phyloP scores from a whole-genome alignment of 2,113 vertebrate genomes.

The Benitochromis conjunctus region DNA sequence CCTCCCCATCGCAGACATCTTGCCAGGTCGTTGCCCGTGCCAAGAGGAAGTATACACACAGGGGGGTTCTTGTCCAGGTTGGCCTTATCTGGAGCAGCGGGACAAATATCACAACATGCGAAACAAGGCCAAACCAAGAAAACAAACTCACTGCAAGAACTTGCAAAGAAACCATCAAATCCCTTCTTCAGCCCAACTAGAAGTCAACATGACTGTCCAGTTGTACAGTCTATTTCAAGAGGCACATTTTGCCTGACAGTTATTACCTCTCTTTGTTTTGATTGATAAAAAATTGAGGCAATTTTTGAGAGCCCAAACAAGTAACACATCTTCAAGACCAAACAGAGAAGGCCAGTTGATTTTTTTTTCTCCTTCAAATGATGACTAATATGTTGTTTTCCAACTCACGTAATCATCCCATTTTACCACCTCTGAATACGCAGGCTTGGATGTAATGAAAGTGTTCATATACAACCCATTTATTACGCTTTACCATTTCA shows the following conservation, averaged over 20 bases:
- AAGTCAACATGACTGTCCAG: slow-evolving; percentile 28
- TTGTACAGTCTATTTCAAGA: slow-evolving; percentile 51
- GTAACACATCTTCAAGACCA: slow-evolving; percentile 54
- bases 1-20: slow-evolving; percentile 95
- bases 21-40: slow-evolving; percentile 94
- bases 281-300: slow-evolving; percentile 80
- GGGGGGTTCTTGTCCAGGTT: slow-evolving; percentile 89
- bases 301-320: slow-evolving; percentile 70
- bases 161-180: slow-evolving; percentile 24
- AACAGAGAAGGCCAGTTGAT: slow-evolving; percentile 50
- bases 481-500: slow-evolving; percentile 41
- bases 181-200: slow-evolving; percentile 8
- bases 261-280: slow-evolving; percentile 74
- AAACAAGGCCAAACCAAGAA: slow-evolving; percentile 1
- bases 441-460: slow-evolving; percentile 58
- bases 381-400: slow-evolving; percentile 71
- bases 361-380: slow-evolving; percentile 40
- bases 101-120: slow-evolving; percentile 41
- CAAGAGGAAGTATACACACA: slow-evolving; percentile 93
- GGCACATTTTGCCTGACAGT: slow-evolving; percentile 45
- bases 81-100: slow-evolving; percentile 83
- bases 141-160: neutral
- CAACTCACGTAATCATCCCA: slow-evolving; percentile 67
- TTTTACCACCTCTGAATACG: slow-evolving; percentile 57
- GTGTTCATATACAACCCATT: slow-evolving; percentile 55